Evolutionary conservation across 2,113 vertebrate genomes (phyloP).

Genomic region (Dipodomys ordii): DNA sequence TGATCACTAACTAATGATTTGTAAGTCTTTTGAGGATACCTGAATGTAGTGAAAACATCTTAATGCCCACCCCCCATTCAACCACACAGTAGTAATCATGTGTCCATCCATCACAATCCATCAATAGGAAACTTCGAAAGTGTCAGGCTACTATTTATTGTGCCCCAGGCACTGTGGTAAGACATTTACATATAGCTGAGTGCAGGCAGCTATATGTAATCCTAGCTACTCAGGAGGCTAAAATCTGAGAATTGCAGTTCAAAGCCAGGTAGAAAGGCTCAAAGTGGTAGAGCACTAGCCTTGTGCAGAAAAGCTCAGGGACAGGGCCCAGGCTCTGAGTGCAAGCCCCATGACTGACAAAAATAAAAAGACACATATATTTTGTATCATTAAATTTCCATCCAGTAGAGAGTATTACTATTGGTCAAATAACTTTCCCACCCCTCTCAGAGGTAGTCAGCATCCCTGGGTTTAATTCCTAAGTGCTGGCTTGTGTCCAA

Average conservation of each 20-base stretch:
- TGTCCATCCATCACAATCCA: neutral
- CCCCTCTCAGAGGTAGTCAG: neutral
- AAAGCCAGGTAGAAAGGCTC: too few relatives aligned
- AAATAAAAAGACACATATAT: too few relatives aligned
- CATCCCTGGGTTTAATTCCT: neutral
- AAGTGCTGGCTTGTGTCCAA: neutral
- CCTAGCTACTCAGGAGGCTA: too few relatives aligned
- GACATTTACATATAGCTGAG: neutral
- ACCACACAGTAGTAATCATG: neutral
- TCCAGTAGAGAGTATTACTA: neutral
- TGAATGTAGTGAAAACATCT: slow-evolving; percentile 31
- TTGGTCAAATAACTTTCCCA: neutral
- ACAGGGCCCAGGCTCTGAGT: too few relatives aligned
- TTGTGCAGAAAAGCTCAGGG: too few relatives aligned
- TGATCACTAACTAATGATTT: neutral
- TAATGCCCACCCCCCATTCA: neutral
- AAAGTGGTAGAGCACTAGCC: too few relatives aligned
- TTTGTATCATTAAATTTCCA: neutral
- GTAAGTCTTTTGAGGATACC: neutral
- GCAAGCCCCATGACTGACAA: too few relatives aligned
- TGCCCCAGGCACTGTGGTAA: neutral
- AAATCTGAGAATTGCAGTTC: too few relatives aligned
- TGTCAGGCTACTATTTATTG: neutral
- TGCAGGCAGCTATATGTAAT: too few relatives aligned
- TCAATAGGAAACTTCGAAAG: slow-evolving; percentile 1